These are phyloP conservation scores for Physella acuta DNA, from an alignment of 1,140 invertebrate genomes.

Conservation along the genomic window DNA sequence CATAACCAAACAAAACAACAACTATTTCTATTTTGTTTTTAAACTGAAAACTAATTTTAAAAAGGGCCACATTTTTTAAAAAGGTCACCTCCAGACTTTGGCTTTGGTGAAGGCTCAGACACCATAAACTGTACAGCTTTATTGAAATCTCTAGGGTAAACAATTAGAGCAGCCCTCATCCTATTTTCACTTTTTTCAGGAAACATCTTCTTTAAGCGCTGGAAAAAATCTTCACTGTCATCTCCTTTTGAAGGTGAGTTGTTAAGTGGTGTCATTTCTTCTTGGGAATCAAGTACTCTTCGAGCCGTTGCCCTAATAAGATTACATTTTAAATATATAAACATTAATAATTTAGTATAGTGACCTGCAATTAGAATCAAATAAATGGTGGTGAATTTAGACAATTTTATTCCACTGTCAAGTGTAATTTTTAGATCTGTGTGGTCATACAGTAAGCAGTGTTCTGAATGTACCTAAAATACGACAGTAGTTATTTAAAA, in stretches of 20 bases:
- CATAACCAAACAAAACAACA: too few species aligned
- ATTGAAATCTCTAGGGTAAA: conserved; percentile 26
- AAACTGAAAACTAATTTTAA: too few species aligned
- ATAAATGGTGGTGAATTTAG: neutral
- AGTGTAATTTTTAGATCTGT: too few species aligned
- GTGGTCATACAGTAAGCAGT: too few species aligned
- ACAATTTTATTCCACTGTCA: neutral
- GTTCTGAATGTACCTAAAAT: too few species aligned
- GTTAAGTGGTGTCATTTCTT: neutral
- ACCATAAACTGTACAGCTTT: conserved; percentile 31
- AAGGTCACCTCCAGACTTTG: too few species aligned
- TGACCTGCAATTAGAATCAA: neutral
- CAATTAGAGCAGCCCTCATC: conserved; percentile 26
- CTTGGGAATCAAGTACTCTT: neutral
- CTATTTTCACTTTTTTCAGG: conserved; percentile 25
- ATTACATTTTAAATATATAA: neutral
- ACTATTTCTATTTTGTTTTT: too few species aligned
- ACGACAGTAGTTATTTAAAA: too few species aligned
- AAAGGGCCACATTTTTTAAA: too few species aligned
- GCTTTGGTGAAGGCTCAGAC: too few species aligned
- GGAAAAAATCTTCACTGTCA: conserved; percentile 24
- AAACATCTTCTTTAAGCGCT: conserved; percentile 31
- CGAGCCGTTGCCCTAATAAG: neutral
- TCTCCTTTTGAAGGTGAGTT: conserved; percentile 7
- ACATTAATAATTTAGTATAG: neutral